Conservation (phyloP, 2,797 vertebrate species). For the Hozukius guyotensis region DNA sequence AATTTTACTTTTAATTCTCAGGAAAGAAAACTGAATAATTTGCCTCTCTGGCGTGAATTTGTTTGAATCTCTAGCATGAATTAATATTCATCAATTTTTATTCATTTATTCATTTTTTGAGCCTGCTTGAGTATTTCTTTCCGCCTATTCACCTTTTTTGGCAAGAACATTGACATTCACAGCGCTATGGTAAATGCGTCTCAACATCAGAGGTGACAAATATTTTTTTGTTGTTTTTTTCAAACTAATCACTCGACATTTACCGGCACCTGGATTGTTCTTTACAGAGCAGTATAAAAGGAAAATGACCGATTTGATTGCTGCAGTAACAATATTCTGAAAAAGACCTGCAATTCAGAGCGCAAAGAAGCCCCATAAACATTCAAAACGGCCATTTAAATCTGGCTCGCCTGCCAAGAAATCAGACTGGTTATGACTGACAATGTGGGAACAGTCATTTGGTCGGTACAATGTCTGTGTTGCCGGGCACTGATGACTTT, state of each 20-base stretch:
- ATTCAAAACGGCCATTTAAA: conserved; percentile 24
- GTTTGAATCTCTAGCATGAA: too few relatives aligned
- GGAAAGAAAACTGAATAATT: too few relatives aligned
- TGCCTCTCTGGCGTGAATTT: too few relatives aligned
- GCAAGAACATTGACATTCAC: background rate
- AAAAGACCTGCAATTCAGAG: conserved; percentile 28
- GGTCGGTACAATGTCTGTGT: background rate
- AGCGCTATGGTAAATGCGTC: background rate
- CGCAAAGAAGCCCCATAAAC: conserved; percentile 30
- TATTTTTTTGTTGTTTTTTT: background rate
- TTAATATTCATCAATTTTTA: too few relatives aligned
- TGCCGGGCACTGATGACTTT: background rate
- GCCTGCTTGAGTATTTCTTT: too few relatives aligned
- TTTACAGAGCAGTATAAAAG: conserved; percentile 3
- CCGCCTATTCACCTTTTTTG: background rate
- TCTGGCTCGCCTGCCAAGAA: background rate
- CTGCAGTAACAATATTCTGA: conserved; percentile 9
- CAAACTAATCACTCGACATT: background rate
- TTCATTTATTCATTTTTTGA: too few relatives aligned
- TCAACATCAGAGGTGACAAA: background rate
- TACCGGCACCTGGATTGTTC: conserved; percentile 9
- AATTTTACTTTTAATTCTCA: too few relatives aligned
- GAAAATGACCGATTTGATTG: conserved; percentile 35
- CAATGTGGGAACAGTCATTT: background rate
- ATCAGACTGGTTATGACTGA: background rate